phyloP scores from a whole-genome alignment of 2,888 invertebrate species.

The Sepioteuthis lessoniana region DNA sequence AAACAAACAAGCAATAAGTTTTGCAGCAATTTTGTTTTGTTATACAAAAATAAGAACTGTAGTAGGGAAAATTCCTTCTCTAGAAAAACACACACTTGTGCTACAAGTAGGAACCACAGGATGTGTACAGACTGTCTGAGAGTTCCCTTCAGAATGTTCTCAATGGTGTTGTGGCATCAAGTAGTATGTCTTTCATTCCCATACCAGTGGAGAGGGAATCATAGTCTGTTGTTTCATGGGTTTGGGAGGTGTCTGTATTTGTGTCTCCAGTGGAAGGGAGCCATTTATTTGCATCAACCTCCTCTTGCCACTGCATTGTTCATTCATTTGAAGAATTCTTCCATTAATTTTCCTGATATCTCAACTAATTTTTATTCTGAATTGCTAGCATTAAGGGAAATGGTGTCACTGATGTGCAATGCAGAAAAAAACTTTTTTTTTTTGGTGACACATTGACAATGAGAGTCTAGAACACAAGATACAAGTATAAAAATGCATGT shows the following conservation, averaged over 20 bases:
- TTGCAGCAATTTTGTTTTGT: background rate
- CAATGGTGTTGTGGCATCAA: background rate
- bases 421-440: background rate
- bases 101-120: background rate
- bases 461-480: background rate
- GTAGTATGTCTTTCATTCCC: background rate
- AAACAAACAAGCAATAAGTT: background rate
- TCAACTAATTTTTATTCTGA: conserved; percentile 10
- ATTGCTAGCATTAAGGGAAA: background rate
- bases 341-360: background rate
- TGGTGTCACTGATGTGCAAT: conserved; percentile 33
- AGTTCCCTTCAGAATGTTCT: background rate
- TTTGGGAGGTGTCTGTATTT: background rate
- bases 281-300: conserved; percentile 18
- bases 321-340: background rate
- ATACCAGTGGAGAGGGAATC: conserved; percentile 3
- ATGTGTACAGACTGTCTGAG: background rate
- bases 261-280: background rate
- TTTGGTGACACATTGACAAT: conserved; percentile 15
- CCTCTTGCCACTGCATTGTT: background rate
- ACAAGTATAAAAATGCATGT: background rate
- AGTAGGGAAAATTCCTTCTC: background rate
- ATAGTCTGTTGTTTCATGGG: background rate
- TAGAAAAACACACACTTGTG: background rate
- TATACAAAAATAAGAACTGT: background rate